phyloP scores from a whole-genome alignment of 2,888 invertebrate genomes.

The Dioctria linearis region DNA sequence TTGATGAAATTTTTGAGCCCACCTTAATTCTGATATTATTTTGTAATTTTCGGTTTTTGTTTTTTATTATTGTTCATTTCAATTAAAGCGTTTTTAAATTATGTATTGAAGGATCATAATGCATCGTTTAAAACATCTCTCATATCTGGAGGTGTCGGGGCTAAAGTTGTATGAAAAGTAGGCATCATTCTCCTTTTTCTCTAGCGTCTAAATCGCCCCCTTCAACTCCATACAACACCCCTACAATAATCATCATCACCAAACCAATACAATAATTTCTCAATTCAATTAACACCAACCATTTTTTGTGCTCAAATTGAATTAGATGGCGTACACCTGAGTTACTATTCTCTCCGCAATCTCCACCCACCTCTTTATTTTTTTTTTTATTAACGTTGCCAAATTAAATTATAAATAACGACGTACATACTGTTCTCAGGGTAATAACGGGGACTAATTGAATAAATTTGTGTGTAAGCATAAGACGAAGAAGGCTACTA shows the following conservation, averaged over 20 bases:
- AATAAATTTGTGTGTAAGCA: neutral
- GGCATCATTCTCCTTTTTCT: too few species aligned
- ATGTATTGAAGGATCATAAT: too few species aligned
- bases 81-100: neutral
- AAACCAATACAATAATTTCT: neutral
- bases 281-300: constrained; percentile 23
- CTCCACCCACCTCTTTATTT: too few species aligned
- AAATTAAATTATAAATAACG: constrained; percentile 38
- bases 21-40: constrained; percentile 10
- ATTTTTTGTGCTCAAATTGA: constrained; percentile 3
- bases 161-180: too few species aligned
- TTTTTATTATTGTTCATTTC: neutral
- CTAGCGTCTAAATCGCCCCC: too few species aligned
- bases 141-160: too few species aligned
- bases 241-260: too few species aligned
- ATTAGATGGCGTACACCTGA: neutral
- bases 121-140: too few species aligned
- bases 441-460: neutral
- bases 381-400: constrained; percentile 6
- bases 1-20: neutral
- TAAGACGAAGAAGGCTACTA: neutral
- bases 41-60: neutral
- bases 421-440: neutral
- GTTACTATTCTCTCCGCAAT: neutral
- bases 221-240: too few species aligned